Base-by-base conservation (phyloP, 2,888 invertebrate species). In the Stomorhina lunata region DNA sequence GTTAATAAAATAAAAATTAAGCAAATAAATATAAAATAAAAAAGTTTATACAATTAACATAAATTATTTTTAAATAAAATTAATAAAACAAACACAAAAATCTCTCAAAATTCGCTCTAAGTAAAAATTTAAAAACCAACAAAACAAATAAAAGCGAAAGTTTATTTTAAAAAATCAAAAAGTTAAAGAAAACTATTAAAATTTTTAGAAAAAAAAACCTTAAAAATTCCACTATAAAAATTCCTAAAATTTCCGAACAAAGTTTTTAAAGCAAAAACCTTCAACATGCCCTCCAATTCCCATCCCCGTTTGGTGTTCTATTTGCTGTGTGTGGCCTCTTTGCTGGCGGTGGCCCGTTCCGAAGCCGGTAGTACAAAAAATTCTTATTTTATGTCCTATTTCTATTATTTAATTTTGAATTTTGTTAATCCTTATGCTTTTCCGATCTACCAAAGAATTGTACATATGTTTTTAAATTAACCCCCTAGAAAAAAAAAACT, bases 351-450 rank as follows among this genome's bases (percentile, higher is more conserved):
- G 57, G 86, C 87, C 43, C 87, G 87, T 80, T 87, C 89, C 69
- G 89, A 90, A 84, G 85, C 89, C 84, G 89, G 90, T 89, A 88
- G 86, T 88, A 85, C 87, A 66, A 84, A 65, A 55, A 76, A 81
- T 77, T 77, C 84, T 15, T 83, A 83, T 61, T 87, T 89, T 83
- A 87, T 89, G 88, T 88, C 88, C 34, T 89, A 89, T 84, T 89
- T 89, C 79, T 90, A 89, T 84, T 89, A 89, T 85, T 81, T 90
- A 66, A 78, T 89, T 75, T 82, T 89, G 34, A 89, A 89, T 81
- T 89, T 89, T 86, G 84, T 89, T 72, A 89, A 89, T 86, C 90
- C 90, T 3, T 89, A 88, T 83, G 90, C 89, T 27, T 88, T 88
- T 86, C 86, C 89, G 57, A 84, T 89, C 37, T 90, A 88, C 73